A percentile compares a stretch with the other conserved stretches of the same genome.
Evolutionary conservation across 1,140 invertebrate genomes (phyloP).

Genomic region (Drosophila bocqueti): DNA sequence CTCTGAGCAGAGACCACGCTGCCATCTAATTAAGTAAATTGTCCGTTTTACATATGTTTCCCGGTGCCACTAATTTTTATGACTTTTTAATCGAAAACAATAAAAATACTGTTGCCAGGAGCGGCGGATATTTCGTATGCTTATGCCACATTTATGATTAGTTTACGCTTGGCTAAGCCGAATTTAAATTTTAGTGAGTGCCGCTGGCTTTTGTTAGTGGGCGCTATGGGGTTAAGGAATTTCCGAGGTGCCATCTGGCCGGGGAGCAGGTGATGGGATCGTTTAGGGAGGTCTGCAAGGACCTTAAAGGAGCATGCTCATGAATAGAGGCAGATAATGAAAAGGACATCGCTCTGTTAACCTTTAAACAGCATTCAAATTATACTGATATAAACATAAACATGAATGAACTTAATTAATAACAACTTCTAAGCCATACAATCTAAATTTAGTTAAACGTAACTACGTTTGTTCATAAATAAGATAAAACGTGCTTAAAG

Average conservation of each 20-base stretch:
- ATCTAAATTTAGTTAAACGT: not conserved
- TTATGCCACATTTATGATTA: slow-evolving; percentile 61
- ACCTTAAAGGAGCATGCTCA: not conserved
- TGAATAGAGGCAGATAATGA: not conserved
- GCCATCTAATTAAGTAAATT: slow-evolving; percentile 81
- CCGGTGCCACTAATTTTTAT: slow-evolving; percentile 57
- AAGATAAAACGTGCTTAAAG: no score
- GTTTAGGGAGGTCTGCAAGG: not conserved
- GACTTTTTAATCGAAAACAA: slow-evolving; percentile 81
- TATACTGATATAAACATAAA: not conserved
- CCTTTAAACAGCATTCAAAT: not conserved
- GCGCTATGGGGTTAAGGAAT: slow-evolving; percentile 6
- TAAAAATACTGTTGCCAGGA: slow-evolving; percentile 54
- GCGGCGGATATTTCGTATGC: slow-evolving; percentile 42
- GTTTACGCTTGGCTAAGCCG: slow-evolving; percentile 70
- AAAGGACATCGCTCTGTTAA: not conserved
- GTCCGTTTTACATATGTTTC: slow-evolving; percentile 80
- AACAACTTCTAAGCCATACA: not conserved
- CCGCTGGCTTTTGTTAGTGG: slow-evolving; percentile 16
- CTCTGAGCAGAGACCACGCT: slow-evolving; percentile 26
- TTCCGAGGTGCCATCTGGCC: slow-evolving; percentile 25
- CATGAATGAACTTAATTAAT: not conserved
- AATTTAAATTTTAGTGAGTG: slow-evolving; percentile 46
- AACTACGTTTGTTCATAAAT: not conserved
- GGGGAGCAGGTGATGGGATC: slow-evolving; percentile 28